Percentiles rank a stretch among this genome's conserved stretches.
These are phyloP conservation scores for Zeugodacus cucurbitae DNA, from an alignment of 1,140 invertebrate species.

Conservation along the genomic window DNA sequence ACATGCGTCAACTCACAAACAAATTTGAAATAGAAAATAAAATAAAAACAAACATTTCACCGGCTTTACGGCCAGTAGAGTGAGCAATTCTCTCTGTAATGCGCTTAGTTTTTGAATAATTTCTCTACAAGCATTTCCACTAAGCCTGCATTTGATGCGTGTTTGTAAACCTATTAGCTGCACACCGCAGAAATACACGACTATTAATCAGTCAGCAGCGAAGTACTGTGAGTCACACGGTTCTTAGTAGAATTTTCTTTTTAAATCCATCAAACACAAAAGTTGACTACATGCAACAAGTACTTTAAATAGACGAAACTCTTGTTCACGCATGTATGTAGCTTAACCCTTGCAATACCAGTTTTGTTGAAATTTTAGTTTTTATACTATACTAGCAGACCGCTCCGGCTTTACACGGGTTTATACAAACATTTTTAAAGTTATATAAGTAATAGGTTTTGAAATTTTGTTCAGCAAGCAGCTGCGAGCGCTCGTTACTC, in stretches of 20 bases:
- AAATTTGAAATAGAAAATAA: not conserved
- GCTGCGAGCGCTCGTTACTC: no score
- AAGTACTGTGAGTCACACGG: not conserved
- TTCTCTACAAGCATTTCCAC: not conserved
- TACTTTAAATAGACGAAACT: no score
- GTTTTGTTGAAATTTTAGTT: no score
- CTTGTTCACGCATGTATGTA: no score
- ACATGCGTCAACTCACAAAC: not conserved
- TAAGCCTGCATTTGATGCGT: not conserved
- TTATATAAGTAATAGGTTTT: no score
- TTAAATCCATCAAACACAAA: not conserved
- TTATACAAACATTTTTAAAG: no score
- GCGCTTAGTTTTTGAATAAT: not conserved
- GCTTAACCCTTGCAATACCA: no score
- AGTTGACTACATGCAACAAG: not conserved
- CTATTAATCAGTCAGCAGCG: not conserved
- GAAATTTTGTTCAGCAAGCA: no score
- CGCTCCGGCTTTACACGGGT: no score
- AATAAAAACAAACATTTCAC: not conserved
- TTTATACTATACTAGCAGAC: no score
- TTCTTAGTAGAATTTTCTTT: not conserved
- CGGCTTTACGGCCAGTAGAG: not conserved
- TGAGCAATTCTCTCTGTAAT: not conserved
- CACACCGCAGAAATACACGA: no score
- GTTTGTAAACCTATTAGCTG: not conserved